Percentiles rank a stretch among this genome's conserved stretches.
Conservation (phyloP, 2,888 invertebrate genomes). For the Ramazzottius varieornatus region DNA sequence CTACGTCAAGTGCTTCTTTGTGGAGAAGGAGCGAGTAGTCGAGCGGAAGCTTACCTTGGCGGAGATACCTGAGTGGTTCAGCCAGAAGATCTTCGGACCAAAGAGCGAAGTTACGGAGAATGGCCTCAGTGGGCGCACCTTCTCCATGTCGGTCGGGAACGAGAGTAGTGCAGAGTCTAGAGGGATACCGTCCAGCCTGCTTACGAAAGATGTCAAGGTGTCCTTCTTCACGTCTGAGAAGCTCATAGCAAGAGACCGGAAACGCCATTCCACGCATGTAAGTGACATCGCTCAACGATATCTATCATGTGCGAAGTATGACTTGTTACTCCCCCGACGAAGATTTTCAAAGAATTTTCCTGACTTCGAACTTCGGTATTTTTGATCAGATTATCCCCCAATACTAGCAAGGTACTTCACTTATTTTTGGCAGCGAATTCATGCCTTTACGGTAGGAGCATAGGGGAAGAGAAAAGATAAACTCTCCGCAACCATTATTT, state of each 20-base stretch:
- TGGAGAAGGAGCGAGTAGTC: not conserved
- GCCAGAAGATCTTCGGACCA: not conserved
- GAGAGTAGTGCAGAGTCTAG: not conserved
- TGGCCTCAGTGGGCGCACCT: not conserved
- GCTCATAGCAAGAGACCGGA: not conserved
- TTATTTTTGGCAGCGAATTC: no score
- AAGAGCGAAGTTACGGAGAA: not conserved
- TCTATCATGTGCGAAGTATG: no score
- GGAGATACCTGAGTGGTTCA: not conserved
- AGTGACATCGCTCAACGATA: no score
- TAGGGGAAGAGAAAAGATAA: no score
- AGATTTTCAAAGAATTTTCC: no score
- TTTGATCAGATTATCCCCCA: no score
- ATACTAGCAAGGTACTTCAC: no score
- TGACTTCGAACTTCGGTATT: no score
- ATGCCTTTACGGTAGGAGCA: no score
- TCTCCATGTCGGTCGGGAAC: not conserved
- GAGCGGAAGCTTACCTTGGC: not conserved
- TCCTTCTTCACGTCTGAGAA: not conserved
- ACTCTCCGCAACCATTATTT: no score
- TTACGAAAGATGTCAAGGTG: not conserved
- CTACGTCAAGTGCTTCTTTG: not conserved
- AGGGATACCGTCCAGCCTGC: not conserved
- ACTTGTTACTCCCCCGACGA: no score
- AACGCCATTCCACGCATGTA: conserved; percentile 2